phyloP scores from a whole-genome alignment of 2,113 vertebrate genomes.

The Paralichthys olivaceus region DNA sequence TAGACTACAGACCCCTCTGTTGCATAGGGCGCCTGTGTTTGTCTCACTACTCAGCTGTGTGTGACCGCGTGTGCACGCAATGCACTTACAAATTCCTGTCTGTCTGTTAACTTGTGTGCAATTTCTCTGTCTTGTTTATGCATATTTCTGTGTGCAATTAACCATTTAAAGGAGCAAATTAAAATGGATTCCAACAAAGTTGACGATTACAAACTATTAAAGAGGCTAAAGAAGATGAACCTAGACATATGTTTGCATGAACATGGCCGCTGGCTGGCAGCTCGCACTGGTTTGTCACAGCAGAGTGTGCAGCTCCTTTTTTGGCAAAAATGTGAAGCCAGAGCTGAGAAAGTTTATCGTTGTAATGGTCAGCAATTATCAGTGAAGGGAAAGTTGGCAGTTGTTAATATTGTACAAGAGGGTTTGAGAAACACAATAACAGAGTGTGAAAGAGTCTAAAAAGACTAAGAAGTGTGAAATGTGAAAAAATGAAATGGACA shows the following conservation, averaged over 20 bases:
- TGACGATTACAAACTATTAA: background rate
- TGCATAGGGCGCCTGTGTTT: constrained; percentile 48
- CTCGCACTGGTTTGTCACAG: constrained; percentile 36
- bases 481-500: background rate
- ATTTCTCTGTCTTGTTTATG: background rate
- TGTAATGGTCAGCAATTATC: constrained; percentile 49
- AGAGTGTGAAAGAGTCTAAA: background rate
- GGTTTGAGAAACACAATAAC: background rate
- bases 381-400: constrained; percentile 42
- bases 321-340: constrained; percentile 55
- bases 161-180: background rate
- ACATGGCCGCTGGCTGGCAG: background rate
- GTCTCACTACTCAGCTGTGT: constrained; percentile 34
- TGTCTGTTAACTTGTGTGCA: constrained; percentile 26
- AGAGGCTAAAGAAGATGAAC: background rate
- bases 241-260: constrained; percentile 3
- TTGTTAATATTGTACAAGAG: constrained; percentile 12
- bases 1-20: constrained; percentile 71
- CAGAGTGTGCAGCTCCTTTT: constrained; percentile 64
- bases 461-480: background rate
- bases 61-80: background rate
- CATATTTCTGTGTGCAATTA: background rate
- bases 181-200: background rate
- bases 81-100: constrained; percentile 5
- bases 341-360: constrained; percentile 39